A percentile compares a stretch with the other conserved stretches of the same genome.
phyloP scores from a whole-genome alignment of 2,888 invertebrate genomes.

The Dyspetes luteomarginatus region DNA sequence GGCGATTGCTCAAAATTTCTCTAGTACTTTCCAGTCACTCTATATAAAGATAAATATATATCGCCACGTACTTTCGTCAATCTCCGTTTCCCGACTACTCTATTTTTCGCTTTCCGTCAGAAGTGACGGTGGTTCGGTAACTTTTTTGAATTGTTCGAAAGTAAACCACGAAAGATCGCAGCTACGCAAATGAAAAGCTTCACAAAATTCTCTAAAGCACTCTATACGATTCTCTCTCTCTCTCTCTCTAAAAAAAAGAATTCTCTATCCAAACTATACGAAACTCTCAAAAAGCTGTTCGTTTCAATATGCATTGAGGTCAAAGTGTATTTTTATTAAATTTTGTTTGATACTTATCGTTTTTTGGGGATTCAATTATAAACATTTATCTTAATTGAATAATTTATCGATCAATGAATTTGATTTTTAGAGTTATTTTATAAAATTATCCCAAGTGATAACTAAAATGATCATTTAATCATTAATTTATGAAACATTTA shows the following conservation, averaged over 20 bases:
- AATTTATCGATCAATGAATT: background rate
- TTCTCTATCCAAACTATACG: background rate
- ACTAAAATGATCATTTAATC: no score
- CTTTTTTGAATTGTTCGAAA: conserved; percentile 18
- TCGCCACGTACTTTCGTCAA: background rate
- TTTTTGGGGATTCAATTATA: background rate
- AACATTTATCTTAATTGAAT: background rate
- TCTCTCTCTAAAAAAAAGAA: no score
- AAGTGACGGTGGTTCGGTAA: background rate
- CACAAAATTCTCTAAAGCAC: conserved; percentile 22
- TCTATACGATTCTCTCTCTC: no score
- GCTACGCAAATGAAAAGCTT: conserved; percentile 18
- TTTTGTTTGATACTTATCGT: background rate
- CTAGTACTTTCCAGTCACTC: background rate
- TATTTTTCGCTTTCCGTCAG: conserved; percentile 20
- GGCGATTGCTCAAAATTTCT: conserved; percentile 3
- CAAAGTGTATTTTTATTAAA: background rate
- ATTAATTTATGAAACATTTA: no score
- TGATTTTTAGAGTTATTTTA: background rate
- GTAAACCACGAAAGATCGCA: background rate
- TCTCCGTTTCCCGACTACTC: conserved; percentile 19
- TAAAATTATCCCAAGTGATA: no score
- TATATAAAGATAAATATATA: background rate
- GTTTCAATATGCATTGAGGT: background rate
- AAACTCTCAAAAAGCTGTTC: background rate